Percentiles rank a stretch among this genome's conserved stretches.
These are phyloP conservation scores for Iguana delicatissima DNA, from an alignment of 2,797 vertebrate genomes.

Conservation along the genomic window DNA sequence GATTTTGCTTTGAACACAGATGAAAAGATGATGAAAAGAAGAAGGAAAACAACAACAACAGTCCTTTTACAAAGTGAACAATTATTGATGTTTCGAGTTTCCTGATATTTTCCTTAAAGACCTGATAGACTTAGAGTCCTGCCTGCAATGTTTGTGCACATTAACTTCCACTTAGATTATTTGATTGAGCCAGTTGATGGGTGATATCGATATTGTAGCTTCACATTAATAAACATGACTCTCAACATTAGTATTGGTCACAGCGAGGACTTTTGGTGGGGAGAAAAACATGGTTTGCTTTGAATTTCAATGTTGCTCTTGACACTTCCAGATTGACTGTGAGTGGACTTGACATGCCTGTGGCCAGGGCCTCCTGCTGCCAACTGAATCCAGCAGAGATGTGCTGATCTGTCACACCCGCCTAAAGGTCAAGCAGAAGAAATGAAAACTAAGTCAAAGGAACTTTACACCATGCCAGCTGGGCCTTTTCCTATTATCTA, in stretches of 20 bases:
- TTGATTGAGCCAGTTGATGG: background rate
- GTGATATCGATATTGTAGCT: constrained; percentile 5
- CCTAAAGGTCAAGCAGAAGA: background rate
- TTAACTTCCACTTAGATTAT: constrained; percentile 9
- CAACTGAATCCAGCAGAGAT: constrained; percentile 4
- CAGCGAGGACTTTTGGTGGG: background rate
- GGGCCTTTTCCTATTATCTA: background rate
- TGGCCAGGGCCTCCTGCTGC: background rate
- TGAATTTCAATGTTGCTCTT: constrained; percentile 22
- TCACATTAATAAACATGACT: constrained; percentile 9
- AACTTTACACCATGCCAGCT: background rate
- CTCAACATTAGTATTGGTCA: constrained; percentile 32
- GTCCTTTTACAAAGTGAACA: constrained; percentile 2
- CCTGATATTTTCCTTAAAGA: background rate
- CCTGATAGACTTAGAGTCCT: background rate
- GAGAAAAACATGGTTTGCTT: background rate
- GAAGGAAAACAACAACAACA: background rate
- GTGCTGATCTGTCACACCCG: background rate
- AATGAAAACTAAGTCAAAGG: background rate
- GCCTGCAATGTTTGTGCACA: background rate
- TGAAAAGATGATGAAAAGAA: background rate
- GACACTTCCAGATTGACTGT: constrained; percentile 15
- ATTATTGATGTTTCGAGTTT: constrained; percentile 57
- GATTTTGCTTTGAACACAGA: background rate
- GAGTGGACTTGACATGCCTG: constrained; percentile 28